Conservation (phyloP, 2,888 invertebrate genomes). For the Spicauda simplicius region DNA sequence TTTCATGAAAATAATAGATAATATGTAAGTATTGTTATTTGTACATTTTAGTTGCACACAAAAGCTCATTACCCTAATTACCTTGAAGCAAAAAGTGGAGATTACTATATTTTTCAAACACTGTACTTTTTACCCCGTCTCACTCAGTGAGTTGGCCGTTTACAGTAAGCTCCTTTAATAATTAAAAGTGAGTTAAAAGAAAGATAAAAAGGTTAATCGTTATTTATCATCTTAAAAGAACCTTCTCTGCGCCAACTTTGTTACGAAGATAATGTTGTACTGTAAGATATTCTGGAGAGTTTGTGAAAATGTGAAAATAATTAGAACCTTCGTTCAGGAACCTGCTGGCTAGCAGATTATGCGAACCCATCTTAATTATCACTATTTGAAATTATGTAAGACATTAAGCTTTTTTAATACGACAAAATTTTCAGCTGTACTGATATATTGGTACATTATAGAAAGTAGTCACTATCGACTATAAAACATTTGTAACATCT, state of each 20-base stretch:
- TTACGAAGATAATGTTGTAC: background rate
- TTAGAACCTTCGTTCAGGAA: background rate
- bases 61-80: no score
- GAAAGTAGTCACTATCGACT: no score
- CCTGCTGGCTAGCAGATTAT: background rate
- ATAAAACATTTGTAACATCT: no score
- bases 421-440: no score
- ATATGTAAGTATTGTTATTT: no score
- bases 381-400: background rate
- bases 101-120: background rate
- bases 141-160: background rate
- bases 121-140: background rate
- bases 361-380: background rate
- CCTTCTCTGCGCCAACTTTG: background rate
- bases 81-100: no score
- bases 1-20: no score
- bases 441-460: no score
- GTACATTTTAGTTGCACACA: no score
- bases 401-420: background rate
- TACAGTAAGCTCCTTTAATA: background rate
- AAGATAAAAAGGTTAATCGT: background rate
- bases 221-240: background rate
- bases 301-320: background rate
- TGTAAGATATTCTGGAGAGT: background rate
- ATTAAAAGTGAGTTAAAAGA: background rate